A percentile compares a stretch with the other conserved stretches of the same genome.
These are phyloP conservation scores for Bombylius discolor DNA, from an alignment of 2,888 invertebrate species.

Conservation along the genomic window DNA sequence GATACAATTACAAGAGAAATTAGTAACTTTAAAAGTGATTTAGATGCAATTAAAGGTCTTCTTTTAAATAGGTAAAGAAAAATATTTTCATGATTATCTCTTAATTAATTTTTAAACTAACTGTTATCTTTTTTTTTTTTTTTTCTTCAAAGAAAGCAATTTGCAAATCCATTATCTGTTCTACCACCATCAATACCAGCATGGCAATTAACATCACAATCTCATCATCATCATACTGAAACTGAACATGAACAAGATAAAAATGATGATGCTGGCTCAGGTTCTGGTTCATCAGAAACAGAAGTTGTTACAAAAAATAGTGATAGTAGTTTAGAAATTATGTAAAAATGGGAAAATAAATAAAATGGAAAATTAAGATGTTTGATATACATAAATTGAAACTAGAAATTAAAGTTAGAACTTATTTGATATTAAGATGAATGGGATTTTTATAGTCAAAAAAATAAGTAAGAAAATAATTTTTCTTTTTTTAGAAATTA, in stretches of 20 bases:
- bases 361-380: no score
- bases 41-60: slow-evolving; percentile 60
- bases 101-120: not conserved
- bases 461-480: no score
- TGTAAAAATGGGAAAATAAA: slow-evolving; percentile 37
- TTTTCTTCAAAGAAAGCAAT: slow-evolving; percentile 51
- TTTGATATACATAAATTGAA: no score
- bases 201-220: slow-evolving; percentile 51
- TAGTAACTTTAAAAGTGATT: slow-evolving; percentile 52
- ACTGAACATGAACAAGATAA: slow-evolving; percentile 34
- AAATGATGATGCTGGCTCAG: slow-evolving; percentile 47
- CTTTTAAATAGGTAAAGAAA: slow-evolving; percentile 48
- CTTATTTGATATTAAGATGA: no score
- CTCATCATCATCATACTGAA: slow-evolving; percentile 24
- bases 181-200: slow-evolving; percentile 63
- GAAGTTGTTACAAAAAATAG: slow-evolving; percentile 63
- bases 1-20: slow-evolving; percentile 46
- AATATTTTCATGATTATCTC: not conserved
- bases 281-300: slow-evolving; percentile 55
- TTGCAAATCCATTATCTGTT: slow-evolving; percentile 52
- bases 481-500: no score
- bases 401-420: no score
- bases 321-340: slow-evolving; percentile 61
- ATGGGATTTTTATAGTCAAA: no score
- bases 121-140: not conserved